Evolutionary conservation across 2,797 vertebrate species (phyloP), one percentile per base, ranked within the genome.

Genomic region (Lemur catta): DNA sequence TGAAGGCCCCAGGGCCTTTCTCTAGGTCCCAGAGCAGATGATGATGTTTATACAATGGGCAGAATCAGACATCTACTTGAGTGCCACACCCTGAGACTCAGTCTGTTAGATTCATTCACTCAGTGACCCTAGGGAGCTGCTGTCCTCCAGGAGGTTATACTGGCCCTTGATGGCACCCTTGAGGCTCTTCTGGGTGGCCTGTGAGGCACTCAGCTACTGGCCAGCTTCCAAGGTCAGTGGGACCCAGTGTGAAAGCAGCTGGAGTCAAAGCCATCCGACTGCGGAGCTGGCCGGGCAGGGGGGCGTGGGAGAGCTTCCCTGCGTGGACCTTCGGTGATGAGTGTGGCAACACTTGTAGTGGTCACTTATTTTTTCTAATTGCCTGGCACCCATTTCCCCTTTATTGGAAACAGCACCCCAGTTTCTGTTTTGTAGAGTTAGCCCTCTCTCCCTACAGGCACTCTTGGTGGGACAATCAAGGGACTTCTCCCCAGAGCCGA

Each of bases 251-350:
- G 48, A 43, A 17, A 35, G 61, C 11, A 8, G 33, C 59, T 6
- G 30, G 41, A 33, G 28, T 41, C 65, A 57, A 50, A 28, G 11
- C 38, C 43, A 18, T 1, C 28, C 13, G 17, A 65, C 5, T 24
- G 12, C 11, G 11, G 41, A 65, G 65, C 52, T 46, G 46, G 38
- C 52, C 57, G 14, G 71, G 3, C 6, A 8, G 4, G 48, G 13
- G 5, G 28, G 7, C 24, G 3, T 1, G 2, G 28, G 9, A 46
- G 30, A 65, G 1, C 1, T 46, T 33, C 57, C 18, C 4, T 10
- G 43, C 12, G 7, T 43, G 22, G 13, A 26, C 24, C 57, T 43
- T 55, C 14, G 3, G 61, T 7, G 30, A 63, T 33, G 2, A 17
- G 2, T 30, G 38, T 0, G 81, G 57, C 57, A 26, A 63, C 52